These are phyloP conservation scores for Epinotia nisella DNA, from an alignment of 2,888 invertebrate species.

Conservation along the genomic window DNA sequence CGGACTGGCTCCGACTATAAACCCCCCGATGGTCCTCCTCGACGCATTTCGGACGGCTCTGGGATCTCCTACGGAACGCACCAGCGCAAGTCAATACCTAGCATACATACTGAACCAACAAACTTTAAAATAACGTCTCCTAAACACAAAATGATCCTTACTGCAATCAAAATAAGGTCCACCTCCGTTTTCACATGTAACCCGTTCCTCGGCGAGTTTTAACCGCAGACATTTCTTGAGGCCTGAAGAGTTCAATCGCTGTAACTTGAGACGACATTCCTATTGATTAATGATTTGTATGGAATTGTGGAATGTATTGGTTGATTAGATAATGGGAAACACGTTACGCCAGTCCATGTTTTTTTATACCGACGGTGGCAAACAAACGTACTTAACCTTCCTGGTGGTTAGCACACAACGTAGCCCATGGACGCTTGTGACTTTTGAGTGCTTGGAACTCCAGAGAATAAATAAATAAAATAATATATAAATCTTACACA, in stretches of 20 bases:
- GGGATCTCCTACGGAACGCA: too few relatives aligned
- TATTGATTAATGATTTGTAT: constrained; percentile 37
- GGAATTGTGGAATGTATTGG: constrained; percentile 29
- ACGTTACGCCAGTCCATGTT: not conserved
- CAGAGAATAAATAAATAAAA: too few relatives aligned
- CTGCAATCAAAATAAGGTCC: not conserved
- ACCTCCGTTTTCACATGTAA: not conserved
- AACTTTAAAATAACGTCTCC: not conserved
- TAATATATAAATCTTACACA: too few relatives aligned
- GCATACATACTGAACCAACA: not conserved
- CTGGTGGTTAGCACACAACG: too few relatives aligned
- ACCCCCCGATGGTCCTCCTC: too few relatives aligned
- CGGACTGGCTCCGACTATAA: too few relatives aligned
- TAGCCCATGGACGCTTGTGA: too few relatives aligned
- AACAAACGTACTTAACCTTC: too few relatives aligned
- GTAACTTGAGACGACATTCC: constrained; percentile 37
- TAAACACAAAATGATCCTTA: not conserved
- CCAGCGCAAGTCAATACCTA: too few relatives aligned
- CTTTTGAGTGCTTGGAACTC: too few relatives aligned
- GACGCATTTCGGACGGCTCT: too few relatives aligned
- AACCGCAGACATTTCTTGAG: constrained; percentile 56
- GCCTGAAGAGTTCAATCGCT: constrained; percentile 45
- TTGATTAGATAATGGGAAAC: constrained; percentile 7
- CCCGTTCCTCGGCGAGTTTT: constrained; percentile 47
- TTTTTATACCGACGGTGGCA: too few relatives aligned